Conservation (phyloP, 2,888 invertebrate genomes). For the Drosophila seclusa region DNA sequence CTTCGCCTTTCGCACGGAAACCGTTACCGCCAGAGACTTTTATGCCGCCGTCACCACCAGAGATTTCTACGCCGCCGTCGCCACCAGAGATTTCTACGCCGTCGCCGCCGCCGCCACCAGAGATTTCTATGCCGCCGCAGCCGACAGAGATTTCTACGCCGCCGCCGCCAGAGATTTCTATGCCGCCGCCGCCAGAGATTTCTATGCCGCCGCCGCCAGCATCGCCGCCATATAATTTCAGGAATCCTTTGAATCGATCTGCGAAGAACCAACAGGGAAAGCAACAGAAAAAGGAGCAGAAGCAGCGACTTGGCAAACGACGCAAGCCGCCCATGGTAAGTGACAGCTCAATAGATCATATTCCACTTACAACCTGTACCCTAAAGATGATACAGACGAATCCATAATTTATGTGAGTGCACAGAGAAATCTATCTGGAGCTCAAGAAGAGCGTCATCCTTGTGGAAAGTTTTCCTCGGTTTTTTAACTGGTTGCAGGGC, state of each 20-base stretch:
- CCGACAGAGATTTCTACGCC: too few species aligned
- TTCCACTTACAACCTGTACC: not conserved
- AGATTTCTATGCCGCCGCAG: not conserved
- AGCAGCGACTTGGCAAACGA: not conserved
- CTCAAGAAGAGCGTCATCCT: not conserved
- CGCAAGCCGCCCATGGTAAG: conserved; percentile 22
- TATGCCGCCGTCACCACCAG: not conserved
- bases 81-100: not conserved
- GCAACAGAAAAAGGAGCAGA: too few species aligned
- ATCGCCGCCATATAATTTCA: not conserved
- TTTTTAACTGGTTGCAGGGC: not conserved
- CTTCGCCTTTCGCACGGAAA: not conserved
- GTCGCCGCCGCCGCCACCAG: too few species aligned
- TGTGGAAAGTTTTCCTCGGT: not conserved
- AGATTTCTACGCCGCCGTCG: not conserved
- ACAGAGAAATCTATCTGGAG: not conserved
- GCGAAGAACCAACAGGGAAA: not conserved
- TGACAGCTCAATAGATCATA: not conserved
- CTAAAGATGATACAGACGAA: not conserved
- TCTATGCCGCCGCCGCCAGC: not conserved
- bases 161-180: too few species aligned
- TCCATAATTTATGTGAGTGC: not conserved
- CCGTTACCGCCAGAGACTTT: not conserved
- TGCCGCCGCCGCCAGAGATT: not conserved
- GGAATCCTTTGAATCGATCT: not conserved